Conservation (phyloP, 2,113 vertebrate species). For the Helogale parvula region DNA sequence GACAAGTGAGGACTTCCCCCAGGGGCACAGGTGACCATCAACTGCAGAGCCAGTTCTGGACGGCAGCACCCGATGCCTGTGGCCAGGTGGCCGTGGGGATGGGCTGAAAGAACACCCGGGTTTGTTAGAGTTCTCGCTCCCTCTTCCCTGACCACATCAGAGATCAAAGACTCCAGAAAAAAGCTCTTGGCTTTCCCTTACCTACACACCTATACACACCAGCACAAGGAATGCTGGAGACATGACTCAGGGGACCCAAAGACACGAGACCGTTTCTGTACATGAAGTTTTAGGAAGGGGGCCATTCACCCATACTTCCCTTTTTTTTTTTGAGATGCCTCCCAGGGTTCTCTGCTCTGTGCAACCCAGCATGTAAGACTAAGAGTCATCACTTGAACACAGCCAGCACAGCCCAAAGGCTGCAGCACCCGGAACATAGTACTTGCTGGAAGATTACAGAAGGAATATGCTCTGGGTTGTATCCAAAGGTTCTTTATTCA, state of each 20-base stretch:
- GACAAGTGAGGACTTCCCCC: neutral
- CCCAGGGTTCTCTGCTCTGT: neutral
- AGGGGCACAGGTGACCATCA: neutral
- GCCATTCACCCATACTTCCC: neutral
- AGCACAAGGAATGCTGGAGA: neutral
- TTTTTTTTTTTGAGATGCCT: neutral
- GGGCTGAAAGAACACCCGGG: neutral
- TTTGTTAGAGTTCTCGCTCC: neutral
- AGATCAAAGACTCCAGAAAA: neutral
- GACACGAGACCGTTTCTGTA: neutral
- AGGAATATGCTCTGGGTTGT: neutral
- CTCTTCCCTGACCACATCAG: neutral
- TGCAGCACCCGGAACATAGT: neutral
- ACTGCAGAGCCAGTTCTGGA: neutral
- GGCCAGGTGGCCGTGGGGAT: neutral
- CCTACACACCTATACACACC: neutral
- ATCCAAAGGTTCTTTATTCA: neutral
- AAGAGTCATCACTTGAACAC: neutral
- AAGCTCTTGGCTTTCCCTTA: neutral
- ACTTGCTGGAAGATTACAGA: neutral
- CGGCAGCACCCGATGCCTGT: fast-evolving
- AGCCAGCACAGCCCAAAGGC: neutral
- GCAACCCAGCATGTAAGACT: neutral
- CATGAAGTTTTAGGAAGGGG: neutral
- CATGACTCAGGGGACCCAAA: neutral